These are phyloP conservation scores for Abscondita cerata DNA, from an alignment of 2,888 invertebrate species.

Conservation along the genomic window DNA sequence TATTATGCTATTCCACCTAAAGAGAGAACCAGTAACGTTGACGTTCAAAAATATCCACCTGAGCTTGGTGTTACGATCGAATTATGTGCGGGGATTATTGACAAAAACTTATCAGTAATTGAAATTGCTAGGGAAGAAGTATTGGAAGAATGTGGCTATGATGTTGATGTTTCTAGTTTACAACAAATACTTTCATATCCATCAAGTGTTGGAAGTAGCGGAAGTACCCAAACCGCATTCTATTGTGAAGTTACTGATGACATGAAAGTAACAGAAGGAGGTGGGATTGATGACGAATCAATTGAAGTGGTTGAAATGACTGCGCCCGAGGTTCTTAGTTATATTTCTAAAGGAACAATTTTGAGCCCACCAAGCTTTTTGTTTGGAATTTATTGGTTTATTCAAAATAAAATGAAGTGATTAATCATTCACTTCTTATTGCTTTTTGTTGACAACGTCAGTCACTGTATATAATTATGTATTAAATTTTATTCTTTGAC, in stretches of 20 bases:
- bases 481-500: no score
- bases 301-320: constrained; percentile 92
- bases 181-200: constrained; percentile 73
- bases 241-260: constrained; percentile 90
- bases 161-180: constrained; percentile 72
- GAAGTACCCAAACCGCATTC: constrained; percentile 79
- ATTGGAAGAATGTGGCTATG: constrained; percentile 93
- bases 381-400: constrained; percentile 81
- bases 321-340: constrained; percentile 71
- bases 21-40: constrained; percentile 63
- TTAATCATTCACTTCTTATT: no score
- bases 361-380: constrained; percentile 79
- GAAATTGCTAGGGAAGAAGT: constrained; percentile 90
- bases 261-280: constrained; percentile 76
- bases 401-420: constrained; percentile 61
- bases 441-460: no score
- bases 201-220: constrained; percentile 81
- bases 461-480: no score
- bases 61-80: constrained; percentile 83
- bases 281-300: constrained; percentile 84
- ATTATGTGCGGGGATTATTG: constrained; percentile 94
- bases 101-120: constrained; percentile 74
- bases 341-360: constrained; percentile 66
- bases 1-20: constrained; percentile 68
- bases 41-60: constrained; percentile 71